These are phyloP conservation scores for Chymomyza caudatula DNA, from an alignment of 2,888 invertebrate genomes.

Conservation along the genomic window DNA sequence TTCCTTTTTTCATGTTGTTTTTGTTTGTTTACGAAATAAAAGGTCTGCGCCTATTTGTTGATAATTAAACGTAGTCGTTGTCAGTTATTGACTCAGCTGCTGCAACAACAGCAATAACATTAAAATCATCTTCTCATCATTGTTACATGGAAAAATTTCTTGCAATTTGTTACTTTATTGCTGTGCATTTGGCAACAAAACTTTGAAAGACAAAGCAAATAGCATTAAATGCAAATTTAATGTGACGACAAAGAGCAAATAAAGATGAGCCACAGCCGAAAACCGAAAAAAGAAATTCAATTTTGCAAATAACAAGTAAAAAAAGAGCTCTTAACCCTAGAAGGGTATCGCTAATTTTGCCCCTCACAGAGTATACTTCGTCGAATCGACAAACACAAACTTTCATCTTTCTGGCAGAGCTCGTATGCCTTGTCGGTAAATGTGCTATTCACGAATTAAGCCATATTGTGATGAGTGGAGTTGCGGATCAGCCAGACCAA, in stretches of 20 bases:
- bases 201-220: neutral
- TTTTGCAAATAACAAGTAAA: too few relatives aligned
- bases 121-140: neutral
- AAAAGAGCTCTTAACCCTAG: too few relatives aligned
- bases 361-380: too few relatives aligned
- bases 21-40: neutral
- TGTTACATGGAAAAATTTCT: neutral
- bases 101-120: conserved; percentile 1
- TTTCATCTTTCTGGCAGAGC: too few relatives aligned
- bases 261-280: neutral
- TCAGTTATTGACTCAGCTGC: neutral
- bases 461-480: too few relatives aligned
- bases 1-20: neutral
- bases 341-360: too few relatives aligned
- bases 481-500: too few relatives aligned
- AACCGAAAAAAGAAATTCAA: too few relatives aligned
- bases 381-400: too few relatives aligned
- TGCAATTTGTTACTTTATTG: neutral
- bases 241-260: neutral
- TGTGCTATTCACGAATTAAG: too few relatives aligned
- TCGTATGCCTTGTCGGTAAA: too few relatives aligned
- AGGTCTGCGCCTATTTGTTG: neutral
- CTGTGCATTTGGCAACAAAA: neutral
- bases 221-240: neutral
- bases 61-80: neutral